Evolutionary conservation across 2,888 invertebrate genomes (phyloP).

Genomic region (Protodeltote pygarga): DNA sequence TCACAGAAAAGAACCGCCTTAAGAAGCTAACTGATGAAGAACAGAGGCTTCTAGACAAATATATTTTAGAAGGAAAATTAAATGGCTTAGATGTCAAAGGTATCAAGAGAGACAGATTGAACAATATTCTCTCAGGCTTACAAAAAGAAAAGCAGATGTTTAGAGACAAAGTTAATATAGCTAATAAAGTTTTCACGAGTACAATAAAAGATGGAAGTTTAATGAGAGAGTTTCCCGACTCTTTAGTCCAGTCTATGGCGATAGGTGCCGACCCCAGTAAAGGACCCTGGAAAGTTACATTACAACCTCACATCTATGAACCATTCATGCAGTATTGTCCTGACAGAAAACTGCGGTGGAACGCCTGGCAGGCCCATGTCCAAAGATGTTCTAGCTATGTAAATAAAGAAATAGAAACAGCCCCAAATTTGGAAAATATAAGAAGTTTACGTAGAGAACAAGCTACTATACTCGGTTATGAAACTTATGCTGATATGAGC

Average conservation of each 20-base stretch:
- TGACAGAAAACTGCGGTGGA: conserved; percentile 92
- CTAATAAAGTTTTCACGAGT: conserved; percentile 89
- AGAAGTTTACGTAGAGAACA: conserved; percentile 89
- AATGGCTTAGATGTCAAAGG: conserved; percentile 92
- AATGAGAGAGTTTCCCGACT: conserved; percentile 91
- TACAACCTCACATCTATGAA: conserved; percentile 91
- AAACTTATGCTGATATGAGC: conserved; percentile 93
- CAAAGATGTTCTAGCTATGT: conserved; percentile 89
- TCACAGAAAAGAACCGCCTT: conserved; percentile 82
- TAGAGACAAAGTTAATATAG: conserved; percentile 89
- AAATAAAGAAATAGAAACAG: conserved; percentile 90
- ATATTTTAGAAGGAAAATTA: conserved; percentile 92
- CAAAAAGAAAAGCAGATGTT: conserved; percentile 88
- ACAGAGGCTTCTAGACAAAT: conserved; percentile 91
- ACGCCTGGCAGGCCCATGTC: conserved; percentile 93
- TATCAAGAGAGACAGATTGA: conserved; percentile 77
- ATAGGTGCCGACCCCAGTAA: conserved; percentile 87
- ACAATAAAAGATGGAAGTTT: conserved; percentile 89
- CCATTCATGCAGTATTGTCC: conserved; percentile 95
- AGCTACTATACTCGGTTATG: conserved; percentile 92
- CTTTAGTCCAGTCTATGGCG: conserved; percentile 89
- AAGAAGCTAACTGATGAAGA: conserved; percentile 87
- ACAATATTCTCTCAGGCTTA: conserved; percentile 82
- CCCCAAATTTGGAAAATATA: conserved; percentile 92
- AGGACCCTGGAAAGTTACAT: conserved; percentile 94